phyloP scores from a whole-genome alignment of 2,797 vertebrate genomes.

The Kryptopterus vitreolus region DNA sequence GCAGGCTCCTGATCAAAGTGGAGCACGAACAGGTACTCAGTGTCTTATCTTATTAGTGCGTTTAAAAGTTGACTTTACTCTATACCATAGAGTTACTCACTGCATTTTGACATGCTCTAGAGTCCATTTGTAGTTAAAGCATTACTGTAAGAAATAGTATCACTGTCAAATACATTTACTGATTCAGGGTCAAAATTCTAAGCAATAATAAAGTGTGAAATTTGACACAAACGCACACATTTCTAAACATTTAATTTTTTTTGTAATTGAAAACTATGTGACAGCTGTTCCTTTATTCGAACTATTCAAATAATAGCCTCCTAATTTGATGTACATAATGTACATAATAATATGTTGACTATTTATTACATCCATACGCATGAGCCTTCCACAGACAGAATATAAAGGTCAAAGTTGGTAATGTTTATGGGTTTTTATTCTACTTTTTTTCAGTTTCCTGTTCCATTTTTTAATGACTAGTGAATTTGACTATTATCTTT shows the following conservation, averaged over 20 bases:
- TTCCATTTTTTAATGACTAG: neutral
- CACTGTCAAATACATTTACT: neutral
- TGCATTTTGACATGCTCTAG: neutral
- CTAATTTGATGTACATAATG: neutral
- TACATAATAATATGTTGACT: neutral
- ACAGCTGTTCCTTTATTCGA: neutral
- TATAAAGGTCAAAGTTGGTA: neutral
- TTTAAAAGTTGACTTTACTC: neutral
- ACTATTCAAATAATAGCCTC: neutral
- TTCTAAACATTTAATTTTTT: no score
- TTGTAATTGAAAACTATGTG: no score
- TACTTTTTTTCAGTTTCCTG: neutral
- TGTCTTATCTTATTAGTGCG: neutral
- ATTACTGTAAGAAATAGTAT: neutral
- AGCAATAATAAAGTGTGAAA: neutral
- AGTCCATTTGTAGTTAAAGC: neutral
- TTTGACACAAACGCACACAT: neutral
- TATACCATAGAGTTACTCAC: neutral
- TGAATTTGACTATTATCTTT: neutral
- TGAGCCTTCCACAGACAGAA: neutral
- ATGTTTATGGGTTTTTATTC: neutral
- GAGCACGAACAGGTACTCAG: slow-evolving; percentile 77
- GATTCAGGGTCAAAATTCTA: neutral
- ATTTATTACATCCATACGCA: neutral
- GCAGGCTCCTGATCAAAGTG: slow-evolving; percentile 73